Conservation (phyloP, 2,888 invertebrate species). For the Gortyna flavago region DNA sequence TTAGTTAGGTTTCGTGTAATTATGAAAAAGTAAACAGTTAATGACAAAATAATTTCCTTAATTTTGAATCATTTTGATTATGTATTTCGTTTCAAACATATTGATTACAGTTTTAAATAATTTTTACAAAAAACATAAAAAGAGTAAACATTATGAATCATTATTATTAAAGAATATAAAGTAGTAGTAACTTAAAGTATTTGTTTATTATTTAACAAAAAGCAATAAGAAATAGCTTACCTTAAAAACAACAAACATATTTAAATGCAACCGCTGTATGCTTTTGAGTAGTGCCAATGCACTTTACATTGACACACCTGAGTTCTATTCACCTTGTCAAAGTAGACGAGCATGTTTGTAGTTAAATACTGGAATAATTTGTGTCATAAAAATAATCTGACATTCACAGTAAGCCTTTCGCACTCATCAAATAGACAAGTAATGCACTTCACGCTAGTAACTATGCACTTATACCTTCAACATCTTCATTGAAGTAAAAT, state of each 20-base stretch:
- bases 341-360: background rate
- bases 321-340: slow-evolving; percentile 27
- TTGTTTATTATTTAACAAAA: background rate
- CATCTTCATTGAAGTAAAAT: slow-evolving; percentile 24
- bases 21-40: background rate
- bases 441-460: slow-evolving; percentile 17
- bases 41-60: background rate
- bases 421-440: slow-evolving; percentile 18
- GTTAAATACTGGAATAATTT: slow-evolving; percentile 1
- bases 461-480: slow-evolving; percentile 5
- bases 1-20: background rate
- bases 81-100: too few relatives aligned
- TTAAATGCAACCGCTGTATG: background rate
- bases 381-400: slow-evolving; percentile 25
- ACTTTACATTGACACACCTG: slow-evolving; percentile 5
- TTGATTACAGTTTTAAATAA: too few relatives aligned
- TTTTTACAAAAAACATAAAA: too few relatives aligned
- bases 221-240: background rate
- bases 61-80: too few relatives aligned
- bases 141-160: background rate
- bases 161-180: background rate
- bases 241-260: slow-evolving; percentile 1
- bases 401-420: slow-evolving; percentile 22
- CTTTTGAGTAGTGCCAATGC: slow-evolving; percentile 8
- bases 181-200: background rate